Base-by-base conservation (phyloP, 1,140 invertebrate genomes). In the Theocolax elegans region DNA sequence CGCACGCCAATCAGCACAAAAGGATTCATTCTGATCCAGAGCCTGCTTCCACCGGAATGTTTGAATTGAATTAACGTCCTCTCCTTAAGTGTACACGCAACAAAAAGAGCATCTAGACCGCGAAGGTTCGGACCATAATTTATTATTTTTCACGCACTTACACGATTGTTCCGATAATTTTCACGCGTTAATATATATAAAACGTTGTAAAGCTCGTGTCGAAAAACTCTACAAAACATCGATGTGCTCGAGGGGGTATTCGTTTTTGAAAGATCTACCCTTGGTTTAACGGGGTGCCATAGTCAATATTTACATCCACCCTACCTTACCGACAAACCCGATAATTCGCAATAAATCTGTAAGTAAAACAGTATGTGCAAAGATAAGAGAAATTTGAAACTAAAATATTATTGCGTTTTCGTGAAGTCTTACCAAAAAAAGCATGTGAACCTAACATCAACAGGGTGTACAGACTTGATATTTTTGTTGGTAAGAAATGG, bases 41-140 rank as follows among this genome's bases (percentile, higher is more conserved):
- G 65, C 69, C 73, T 76, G 48, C 62, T 72, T 73, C 58, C n/a
- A n/a, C 66, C 77, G 80, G 81, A 84, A 84, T 83, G 81, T 83
- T 77, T 80, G 69, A 81, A 82, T 74, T 76, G 71, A 76, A 68
- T 71, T 79, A 72, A 68, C 25, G 51, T 12, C 25, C 15, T 49
- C 67, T 71, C 73, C 74, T 67, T 72, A 77, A 60, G 68, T 76
- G 71, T 66, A 70, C 77, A 77, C 79, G 73, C 71, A 81, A 75
- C 73, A 78, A 71, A 9, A 63, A 76, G 80, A 80, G 74, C 74
- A 74, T 78, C 75, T 79, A 77, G 72, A 80, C 75, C 76, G 74
- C 67, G 75, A 46, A 70, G 13, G 51, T n/a, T 51, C 54, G 49
- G 25, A 54, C 15, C 21, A 15, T 46, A n/a, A 31, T 19, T 25